Evolutionary conservation across 2,888 invertebrate species (phyloP).

Genomic region (Coenonympha glycerion): DNA sequence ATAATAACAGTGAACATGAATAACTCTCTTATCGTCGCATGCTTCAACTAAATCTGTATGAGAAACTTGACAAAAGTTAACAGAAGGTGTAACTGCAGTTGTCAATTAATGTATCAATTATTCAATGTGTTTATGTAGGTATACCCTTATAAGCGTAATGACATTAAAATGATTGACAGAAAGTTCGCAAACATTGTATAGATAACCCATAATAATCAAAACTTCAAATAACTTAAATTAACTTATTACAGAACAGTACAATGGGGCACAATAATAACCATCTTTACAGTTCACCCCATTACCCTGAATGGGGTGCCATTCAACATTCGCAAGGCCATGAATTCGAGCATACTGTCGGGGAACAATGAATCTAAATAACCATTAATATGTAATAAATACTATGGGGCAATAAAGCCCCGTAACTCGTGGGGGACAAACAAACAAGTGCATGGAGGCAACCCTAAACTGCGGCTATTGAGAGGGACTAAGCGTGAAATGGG

Average conservation of each 20-base stretch:
- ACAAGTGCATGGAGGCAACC: constrained; percentile 68
- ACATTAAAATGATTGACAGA: neutral
- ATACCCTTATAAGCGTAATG: no score
- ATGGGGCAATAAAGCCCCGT: constrained; percentile 62
- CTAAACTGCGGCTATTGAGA: constrained; percentile 41
- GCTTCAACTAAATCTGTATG: no score
- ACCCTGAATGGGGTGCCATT: constrained; percentile 47
- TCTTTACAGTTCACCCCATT: constrained; percentile 52
- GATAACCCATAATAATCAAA: constrained; percentile 26
- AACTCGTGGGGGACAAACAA: constrained; percentile 66
- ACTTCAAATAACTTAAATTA: constrained; percentile 37
- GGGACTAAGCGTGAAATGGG: constrained; percentile 44
- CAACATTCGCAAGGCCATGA: constrained; percentile 67
- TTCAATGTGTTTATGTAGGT: no score
- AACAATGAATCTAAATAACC: constrained; percentile 76
- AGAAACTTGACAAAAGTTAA: no score
- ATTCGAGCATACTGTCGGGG: constrained; percentile 72
- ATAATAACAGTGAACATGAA: no score
- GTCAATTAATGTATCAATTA: no score
- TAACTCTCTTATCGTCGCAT: no score
- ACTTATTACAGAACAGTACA: constrained; percentile 51
- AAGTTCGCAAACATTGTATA: constrained; percentile 9
- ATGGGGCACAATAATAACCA: constrained; percentile 44
- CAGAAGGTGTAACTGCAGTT: no score
- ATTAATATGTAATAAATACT: constrained; percentile 77